Evolutionary conservation across 2,888 invertebrate genomes (phyloP).

Genomic region (Tinea semifulvella): DNA sequence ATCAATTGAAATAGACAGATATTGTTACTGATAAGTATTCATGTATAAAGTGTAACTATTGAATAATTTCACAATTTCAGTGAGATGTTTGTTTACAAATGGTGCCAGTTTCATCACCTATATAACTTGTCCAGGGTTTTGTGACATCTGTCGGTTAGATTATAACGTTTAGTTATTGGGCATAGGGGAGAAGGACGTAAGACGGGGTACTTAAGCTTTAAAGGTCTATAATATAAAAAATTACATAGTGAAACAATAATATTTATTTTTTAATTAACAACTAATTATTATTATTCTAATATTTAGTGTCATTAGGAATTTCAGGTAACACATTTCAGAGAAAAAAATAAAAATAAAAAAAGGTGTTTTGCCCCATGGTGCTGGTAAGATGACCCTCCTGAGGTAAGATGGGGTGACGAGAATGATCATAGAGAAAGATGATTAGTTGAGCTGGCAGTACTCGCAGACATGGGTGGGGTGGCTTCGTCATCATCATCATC

Average conservation of each 20-base stretch:
- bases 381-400: too few species aligned
- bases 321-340: conserved; percentile 15
- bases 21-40: too few species aligned
- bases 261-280: conserved; percentile 17
- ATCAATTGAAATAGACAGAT: too few species aligned
- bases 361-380: conserved; percentile 19
- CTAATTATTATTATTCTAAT: too few species aligned
- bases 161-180: too few species aligned
- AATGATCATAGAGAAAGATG: conserved; percentile 17
- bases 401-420: conserved; percentile 18
- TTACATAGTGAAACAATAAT: conserved; percentile 14
- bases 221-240: conserved; percentile 16
- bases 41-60: too few species aligned
- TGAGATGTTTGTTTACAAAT: too few species aligned
- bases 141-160: too few species aligned
- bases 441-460: conserved; percentile 18
- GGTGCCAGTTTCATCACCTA: too few species aligned
- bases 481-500: conserved; percentile 20
- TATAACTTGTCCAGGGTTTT: too few species aligned
- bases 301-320: conserved; percentile 18
- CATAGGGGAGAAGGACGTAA: not conserved
- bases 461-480: conserved; percentile 19
- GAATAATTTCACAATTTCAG: too few species aligned
- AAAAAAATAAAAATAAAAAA: conserved; percentile 17
- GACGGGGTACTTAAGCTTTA: conserved; percentile 17